Evolutionary conservation across 2,113 vertebrate genomes (phyloP).

Genomic region (Silurus glanis): DNA sequence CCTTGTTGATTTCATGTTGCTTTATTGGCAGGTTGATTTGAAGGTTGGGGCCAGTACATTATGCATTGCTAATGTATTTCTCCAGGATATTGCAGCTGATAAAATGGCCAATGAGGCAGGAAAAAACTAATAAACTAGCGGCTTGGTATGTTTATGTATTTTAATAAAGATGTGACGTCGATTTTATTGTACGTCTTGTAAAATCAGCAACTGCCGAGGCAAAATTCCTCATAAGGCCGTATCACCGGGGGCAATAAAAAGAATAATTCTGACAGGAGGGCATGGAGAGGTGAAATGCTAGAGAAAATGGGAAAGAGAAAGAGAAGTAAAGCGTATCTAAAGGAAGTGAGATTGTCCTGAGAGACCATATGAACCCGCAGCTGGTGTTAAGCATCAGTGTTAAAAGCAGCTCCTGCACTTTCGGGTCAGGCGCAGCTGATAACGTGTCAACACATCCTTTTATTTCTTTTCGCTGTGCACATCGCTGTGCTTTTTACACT

Average conservation of each 20-base stretch:
- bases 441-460: not conserved
- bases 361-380: not conserved
- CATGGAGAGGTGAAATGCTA: not conserved
- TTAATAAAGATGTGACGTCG: not conserved
- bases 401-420: slow-evolving; percentile 1
- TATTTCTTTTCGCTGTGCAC: not conserved
- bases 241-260: not conserved
- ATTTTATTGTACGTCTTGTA: not conserved
- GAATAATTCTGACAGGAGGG: not conserved
- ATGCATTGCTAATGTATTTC: not conserved
- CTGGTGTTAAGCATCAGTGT: not conserved
- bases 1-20: not conserved
- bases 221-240: not conserved
- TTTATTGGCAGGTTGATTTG: not conserved
- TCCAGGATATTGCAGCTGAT: not conserved
- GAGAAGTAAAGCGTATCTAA: not conserved
- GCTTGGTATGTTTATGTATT: not conserved
- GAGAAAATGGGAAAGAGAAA: not conserved
- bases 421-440: not conserved
- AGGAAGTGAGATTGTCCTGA: not conserved
- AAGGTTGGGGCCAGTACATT: not conserved
- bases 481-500: not conserved
- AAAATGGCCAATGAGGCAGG: not conserved
- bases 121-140: not conserved
- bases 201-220: not conserved